Base-by-base conservation (phyloP, 2,113 vertebrate genomes). In the Oryzias javanicus region DNA sequence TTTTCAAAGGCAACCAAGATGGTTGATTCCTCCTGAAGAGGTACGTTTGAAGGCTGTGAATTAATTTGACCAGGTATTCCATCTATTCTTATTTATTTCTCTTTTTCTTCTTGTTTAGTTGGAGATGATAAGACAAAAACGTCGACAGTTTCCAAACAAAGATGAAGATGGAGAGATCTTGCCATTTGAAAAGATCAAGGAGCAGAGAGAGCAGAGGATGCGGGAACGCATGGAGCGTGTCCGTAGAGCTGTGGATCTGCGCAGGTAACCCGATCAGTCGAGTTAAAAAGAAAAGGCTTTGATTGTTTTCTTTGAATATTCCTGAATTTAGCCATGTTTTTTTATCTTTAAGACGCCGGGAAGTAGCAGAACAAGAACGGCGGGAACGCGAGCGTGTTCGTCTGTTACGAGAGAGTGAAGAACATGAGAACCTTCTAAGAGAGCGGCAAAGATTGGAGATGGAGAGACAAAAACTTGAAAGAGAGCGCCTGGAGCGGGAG, bases 101-200 rank as follows among this genome's bases (percentile, higher is more conserved):
- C 27, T 42, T 20, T 27, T 55, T 58, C 20, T 51, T 4, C 29
- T 15, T 1, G 49, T 16, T 5, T 25, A 91, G 90, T 74, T 92
- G 10, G 87, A 90, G 46, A 84, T 90, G 86, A 86, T 94, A 83
- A 96, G 89, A 88, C 92, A 88, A 72, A 94, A 92, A 85, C 94
- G 87, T 57, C 91, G 91, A 60, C 82, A 91, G 78, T 93, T 94
- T 72, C 68, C 73, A 64, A 92, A 92, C 71, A 95, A 94, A 79
- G 93, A 89, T 50, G 92, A 91, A 57, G 90, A 88, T 58, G 93
- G 92, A 20, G 94, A 94, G 80, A 96, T 98, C 81, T 82, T 99
- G 57, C 94, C 97, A 55, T 99, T 98, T 90, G 94, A 98, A 83
- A 96, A 97, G 87, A 97, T 99, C 91, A 99, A 98, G 89, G 95